Percentiles rank a stretch among this genome's conserved stretches.
phyloP scores from a whole-genome alignment of 2,888 invertebrate species.

The Artemia sinica region DNA sequence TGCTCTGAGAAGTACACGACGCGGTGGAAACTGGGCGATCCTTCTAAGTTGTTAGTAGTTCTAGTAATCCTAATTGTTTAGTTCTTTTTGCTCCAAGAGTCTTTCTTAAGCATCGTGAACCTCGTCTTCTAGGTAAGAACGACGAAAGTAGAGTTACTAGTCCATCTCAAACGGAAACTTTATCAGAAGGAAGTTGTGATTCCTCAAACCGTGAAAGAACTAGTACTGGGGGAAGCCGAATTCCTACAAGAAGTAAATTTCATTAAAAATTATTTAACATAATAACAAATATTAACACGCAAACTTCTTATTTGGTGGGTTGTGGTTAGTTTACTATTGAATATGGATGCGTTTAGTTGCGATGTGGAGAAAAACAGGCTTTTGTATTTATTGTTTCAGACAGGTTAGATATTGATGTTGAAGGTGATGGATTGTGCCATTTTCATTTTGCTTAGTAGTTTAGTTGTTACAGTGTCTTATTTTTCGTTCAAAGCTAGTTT shows the following conservation, averaged over 20 bases:
- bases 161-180: not conserved
- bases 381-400: too few species aligned
- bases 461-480: too few species aligned
- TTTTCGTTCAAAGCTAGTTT: too few species aligned
- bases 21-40: too few species aligned
- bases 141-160: not conserved
- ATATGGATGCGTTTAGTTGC: not conserved
- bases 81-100: constrained; percentile 22
- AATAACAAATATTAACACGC: constrained; percentile 9
- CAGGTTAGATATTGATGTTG: too few species aligned
- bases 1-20: too few species aligned
- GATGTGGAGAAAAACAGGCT: too few species aligned
- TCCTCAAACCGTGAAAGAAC: constrained; percentile 3
- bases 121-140: not conserved
- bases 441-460: too few species aligned
- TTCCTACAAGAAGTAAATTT: constrained; percentile 6
- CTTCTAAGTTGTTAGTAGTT: constrained; percentile 19
- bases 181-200: not conserved
- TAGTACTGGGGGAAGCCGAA: not conserved
- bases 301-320: constrained; percentile 4
- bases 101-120: constrained; percentile 13
- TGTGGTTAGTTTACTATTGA: not conserved
- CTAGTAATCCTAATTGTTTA: constrained; percentile 19
- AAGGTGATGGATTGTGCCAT: too few species aligned
- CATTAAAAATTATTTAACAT: not conserved